A percentile compares a stretch with the other conserved stretches of the same genome.
These are phyloP conservation scores for Trichonephila clavata DNA, from an alignment of 1,140 invertebrate genomes.

Conservation along the genomic window DNA sequence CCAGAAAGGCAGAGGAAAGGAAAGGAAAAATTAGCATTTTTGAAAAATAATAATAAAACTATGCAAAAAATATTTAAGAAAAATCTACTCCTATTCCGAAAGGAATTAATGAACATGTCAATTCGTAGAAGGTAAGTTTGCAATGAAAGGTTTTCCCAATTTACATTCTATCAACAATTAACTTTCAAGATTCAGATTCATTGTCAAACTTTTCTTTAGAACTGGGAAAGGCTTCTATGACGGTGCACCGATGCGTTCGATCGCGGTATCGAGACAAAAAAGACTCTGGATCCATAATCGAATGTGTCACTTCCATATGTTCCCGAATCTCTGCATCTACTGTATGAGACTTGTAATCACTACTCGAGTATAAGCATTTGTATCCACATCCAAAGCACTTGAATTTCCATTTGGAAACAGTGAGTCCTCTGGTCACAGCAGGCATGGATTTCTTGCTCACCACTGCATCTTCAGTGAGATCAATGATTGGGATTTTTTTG, in stretches of 20 bases:
- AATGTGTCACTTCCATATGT: conserved; percentile 34
- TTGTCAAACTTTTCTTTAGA: background rate
- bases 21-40: too few species aligned
- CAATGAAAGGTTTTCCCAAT: conserved; percentile 8
- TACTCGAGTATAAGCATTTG: background rate
- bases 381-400: conserved; percentile 47
- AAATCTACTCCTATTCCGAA: too few species aligned
- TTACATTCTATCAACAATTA: background rate
- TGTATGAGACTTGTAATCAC: background rate
- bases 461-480: conserved; percentile 21
- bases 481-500: conserved; percentile 2
- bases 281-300: background rate
- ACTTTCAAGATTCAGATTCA: background rate
- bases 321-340: background rate
- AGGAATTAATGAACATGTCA: too few species aligned
- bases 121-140: background rate
- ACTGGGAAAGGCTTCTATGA: conserved; percentile 54
- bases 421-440: background rate
- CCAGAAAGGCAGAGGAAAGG: too few species aligned
- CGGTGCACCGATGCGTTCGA: background rate
- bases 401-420: background rate
- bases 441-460: background rate
- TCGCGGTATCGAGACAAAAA: conserved; percentile 27
- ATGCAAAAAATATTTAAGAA: too few species aligned
- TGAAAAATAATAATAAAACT: too few species aligned